phyloP scores from a whole-genome alignment of 2,797 vertebrate genomes.

The Gymnodraco acuticeps region DNA sequence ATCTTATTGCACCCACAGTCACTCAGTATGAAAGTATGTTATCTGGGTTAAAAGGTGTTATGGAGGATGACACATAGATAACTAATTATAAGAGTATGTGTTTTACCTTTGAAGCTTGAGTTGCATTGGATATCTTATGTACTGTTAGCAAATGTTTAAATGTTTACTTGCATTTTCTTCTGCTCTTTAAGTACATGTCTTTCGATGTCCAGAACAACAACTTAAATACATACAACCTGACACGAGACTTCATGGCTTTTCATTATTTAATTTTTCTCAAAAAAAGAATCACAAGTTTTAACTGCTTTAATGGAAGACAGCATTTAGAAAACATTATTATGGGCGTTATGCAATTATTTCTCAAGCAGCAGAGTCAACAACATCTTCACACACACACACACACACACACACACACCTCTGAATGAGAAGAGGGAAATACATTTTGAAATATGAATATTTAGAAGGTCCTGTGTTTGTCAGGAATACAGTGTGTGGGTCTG shows the following conservation, averaged over 20 bases:
- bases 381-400: too few species aligned
- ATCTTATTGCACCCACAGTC: neutral
- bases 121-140: neutral
- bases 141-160: too few species aligned
- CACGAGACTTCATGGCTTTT: neutral
- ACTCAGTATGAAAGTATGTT: conserved; percentile 21
- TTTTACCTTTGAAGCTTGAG: neutral
- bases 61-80: neutral
- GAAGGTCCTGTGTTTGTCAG: neutral
- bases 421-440: neutral
- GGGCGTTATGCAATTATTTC: neutral
- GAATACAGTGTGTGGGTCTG: neutral
- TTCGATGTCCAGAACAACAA: too few species aligned
- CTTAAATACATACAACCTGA: too few species aligned
- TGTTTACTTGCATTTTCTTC: too few species aligned
- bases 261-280: neutral
- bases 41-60: conserved; percentile 14
- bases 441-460: neutral
- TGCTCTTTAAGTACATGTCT: too few species aligned
- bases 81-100: neutral
- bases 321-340: neutral
- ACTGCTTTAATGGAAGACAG: neutral
- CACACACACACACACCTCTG: too few species aligned
- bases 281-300: neutral
- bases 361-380: neutral